Conservation (phyloP, 1,140 invertebrate species). For the Drosophila pseudoobscura region DNA sequence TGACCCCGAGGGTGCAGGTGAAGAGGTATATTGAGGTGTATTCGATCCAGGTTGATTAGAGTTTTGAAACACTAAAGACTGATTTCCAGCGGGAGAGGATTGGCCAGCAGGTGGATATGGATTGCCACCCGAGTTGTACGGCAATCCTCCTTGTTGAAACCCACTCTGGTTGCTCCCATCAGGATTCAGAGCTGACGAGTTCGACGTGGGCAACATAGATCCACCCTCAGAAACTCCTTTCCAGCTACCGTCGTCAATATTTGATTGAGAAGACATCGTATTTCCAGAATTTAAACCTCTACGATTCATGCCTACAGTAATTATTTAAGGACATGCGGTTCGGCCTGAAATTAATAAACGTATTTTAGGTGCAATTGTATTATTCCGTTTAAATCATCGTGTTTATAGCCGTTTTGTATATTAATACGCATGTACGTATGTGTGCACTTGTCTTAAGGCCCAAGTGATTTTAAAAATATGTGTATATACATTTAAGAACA, state of each 20-base stretch:
- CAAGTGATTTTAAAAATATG: conserved; percentile 57
- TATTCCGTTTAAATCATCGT: conserved; percentile 19
- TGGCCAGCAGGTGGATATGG: conserved; percentile 83
- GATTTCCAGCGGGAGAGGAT: conserved; percentile 87
- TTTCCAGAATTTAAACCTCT: conserved; percentile 78
- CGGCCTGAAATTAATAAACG: conserved; percentile 36
- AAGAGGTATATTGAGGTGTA: conserved; percentile 90
- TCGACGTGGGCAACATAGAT: conserved; percentile 66
- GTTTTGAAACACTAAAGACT: conserved; percentile 87
- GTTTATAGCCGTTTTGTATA: conserved; percentile 25
- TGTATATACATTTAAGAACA: conserved; percentile 44
- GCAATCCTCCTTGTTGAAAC: conserved; percentile 73
- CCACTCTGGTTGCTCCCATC: conserved; percentile 75
- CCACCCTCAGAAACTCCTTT: conserved; percentile 72
- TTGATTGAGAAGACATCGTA: conserved; percentile 79
- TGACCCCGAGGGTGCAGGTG: conserved; percentile 89
- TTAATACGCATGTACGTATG: conserved; percentile 36
- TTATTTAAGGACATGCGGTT: conserved; percentile 60
- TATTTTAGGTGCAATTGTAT: neutral
- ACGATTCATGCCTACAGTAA: conserved; percentile 77
- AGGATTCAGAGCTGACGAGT: conserved; percentile 68
- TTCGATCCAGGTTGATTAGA: conserved; percentile 88
- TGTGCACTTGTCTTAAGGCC: conserved; percentile 55
- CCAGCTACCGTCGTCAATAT: conserved; percentile 79
- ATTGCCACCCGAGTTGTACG: conserved; percentile 68